These are phyloP conservation scores for Athene noctua DNA, from an alignment of 2,113 vertebrate genomes.

Conservation along the genomic window DNA sequence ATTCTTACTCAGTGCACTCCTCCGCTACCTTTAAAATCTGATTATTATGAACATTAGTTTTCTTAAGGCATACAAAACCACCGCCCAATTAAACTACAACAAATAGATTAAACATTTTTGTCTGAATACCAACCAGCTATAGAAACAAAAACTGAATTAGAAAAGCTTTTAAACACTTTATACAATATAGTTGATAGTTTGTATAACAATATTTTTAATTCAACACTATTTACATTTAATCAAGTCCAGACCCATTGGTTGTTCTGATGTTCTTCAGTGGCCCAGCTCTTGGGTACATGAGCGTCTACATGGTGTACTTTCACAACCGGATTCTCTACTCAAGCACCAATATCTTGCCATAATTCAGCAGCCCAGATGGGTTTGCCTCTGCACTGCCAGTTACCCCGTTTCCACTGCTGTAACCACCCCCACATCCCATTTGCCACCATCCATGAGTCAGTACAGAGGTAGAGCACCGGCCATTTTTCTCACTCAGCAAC, in stretches of 20 bases:
- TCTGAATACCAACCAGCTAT: neutral
- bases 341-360: no score
- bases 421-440: no score
- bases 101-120: neutral
- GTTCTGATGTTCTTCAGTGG: no score
- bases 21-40: neutral
- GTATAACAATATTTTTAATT: neutral
- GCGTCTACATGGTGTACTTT: no score
- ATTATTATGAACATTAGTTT: neutral
- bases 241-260: neutral
- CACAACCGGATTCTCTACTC: no score
- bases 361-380: no score
- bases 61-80: neutral
- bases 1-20: neutral
- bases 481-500: no score
- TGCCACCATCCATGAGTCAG: no score
- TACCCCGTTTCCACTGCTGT: no score
- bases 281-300: no score
- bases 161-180: neutral
- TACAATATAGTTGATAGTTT: neutral
- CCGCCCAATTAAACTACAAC: neutral
- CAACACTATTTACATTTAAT: neutral
- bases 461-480: no score
- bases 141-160: neutral
- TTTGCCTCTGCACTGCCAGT: no score